Conservation (phyloP, 2,888 invertebrate species). For the Hydroisotoma schaefferi region DNA sequence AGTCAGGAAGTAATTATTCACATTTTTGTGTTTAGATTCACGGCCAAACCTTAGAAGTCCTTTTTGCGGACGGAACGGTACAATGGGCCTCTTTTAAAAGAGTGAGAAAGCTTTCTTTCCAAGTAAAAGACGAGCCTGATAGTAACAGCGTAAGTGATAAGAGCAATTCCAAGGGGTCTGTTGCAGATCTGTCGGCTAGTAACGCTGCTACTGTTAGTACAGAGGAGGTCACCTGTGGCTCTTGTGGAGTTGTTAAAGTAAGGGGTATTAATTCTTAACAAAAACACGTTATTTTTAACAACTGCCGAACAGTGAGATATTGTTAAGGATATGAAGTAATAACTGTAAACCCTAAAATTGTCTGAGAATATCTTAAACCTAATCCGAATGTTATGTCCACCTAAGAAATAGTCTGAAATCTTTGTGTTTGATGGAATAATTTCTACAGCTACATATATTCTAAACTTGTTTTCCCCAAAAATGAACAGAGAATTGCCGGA, state of each 20-base stretch:
- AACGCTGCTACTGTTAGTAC: neutral
- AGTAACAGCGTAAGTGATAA: neutral
- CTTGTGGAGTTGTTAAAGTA: conserved; percentile 37
- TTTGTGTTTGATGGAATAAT: no score
- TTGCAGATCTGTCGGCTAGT: neutral
- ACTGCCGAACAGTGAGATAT: neutral
- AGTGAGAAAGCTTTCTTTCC: conserved; percentile 36
- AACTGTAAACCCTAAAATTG: no score
- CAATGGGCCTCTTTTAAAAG: conserved; percentile 40
- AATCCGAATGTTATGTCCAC: no score
- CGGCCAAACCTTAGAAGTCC: conserved; percentile 35
- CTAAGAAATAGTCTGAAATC: no score
- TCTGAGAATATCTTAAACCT: no score
- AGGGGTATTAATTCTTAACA: neutral
- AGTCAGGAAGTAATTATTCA: no score
- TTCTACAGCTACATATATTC: no score
- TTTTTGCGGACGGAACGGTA: conserved; percentile 45
- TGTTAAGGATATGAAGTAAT: no score
- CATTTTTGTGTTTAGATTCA: conserved; percentile 27
- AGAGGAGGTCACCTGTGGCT: conserved; percentile 36
- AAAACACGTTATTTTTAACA: neutral
- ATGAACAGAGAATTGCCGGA: conserved; percentile 29
- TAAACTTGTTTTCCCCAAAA: neutral
- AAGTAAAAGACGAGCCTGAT: conserved; percentile 18
- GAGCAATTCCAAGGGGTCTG: neutral